phyloP scores from a whole-genome alignment of 2,888 invertebrate species.

The Monoplex corrugatus region DNA sequence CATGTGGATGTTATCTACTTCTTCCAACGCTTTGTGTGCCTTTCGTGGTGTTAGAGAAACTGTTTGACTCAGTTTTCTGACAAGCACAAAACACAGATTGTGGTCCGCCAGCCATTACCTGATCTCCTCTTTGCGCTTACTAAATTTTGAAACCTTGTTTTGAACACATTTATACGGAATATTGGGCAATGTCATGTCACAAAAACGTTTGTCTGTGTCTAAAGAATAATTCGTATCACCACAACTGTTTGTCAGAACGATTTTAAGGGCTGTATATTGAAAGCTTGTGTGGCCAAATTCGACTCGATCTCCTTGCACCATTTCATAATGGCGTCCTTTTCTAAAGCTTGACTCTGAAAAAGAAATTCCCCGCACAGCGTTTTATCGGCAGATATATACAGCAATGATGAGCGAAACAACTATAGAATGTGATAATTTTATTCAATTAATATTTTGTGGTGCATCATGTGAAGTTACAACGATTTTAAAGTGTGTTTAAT shows the following conservation, averaged over 20 bases:
- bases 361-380: not conserved
- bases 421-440: not conserved
- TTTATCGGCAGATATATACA: not conserved
- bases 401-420: not conserved
- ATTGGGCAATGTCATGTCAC: not conserved
- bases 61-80: conserved; percentile 18
- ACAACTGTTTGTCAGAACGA: not conserved
- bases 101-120: not conserved
- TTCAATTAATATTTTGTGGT: no score
- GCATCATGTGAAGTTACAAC: no score
- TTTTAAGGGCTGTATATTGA: not conserved
- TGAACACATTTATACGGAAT: not conserved
- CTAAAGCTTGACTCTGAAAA: no score
- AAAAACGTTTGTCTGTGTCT: not conserved
- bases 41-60: no score
- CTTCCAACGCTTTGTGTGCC: not conserved
- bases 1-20: not conserved
- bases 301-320: not conserved
- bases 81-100: conserved; percentile 23
- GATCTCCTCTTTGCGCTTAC: not conserved
- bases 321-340: not conserved
- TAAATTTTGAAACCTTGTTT: not conserved
- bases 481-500: no score
- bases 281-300: not conserved
- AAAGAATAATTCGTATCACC: not conserved